Evolutionary conservation across 2,888 invertebrate genomes (phyloP), one percentile per base, ranked within the genome.

Genomic region (Xanthorhoe designata): DNA sequence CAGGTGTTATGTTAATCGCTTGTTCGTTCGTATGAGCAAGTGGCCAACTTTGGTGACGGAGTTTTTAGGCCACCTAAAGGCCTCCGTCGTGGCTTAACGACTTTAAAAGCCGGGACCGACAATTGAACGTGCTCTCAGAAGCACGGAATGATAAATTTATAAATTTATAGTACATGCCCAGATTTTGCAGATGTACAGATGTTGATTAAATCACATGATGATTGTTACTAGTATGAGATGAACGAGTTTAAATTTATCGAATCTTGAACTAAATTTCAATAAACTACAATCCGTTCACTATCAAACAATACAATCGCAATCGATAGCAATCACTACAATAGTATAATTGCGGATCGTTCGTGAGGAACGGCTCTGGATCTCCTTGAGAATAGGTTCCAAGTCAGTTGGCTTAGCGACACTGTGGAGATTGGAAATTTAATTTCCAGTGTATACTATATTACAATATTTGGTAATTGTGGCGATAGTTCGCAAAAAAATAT

Each of bases 341-440:
- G 64, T 56, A 45, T 63, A 64, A 63, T 60, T 62, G 70, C 64
- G 68, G 79, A 73, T 82, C 88, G 84, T 80, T 88, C 85, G 83
- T 78, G 85, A 82, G 84, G 85, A 89, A 89, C 90, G 83, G 68
- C 70, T 77, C 84, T 77, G 73, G 89, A 72, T 88, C 80, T 85
- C 89, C 89, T 89, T 88, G 64, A 61, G 32, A 32, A 7, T 32
- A 32, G 74, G 47, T 47, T 71, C 77, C 77, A 71, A 76, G 80
- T 78, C 81, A 87, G 83, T 86, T 67, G 66, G 55, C 70, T 78
- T 74, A 69, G 73, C 69, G 76, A 69, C 80, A 73, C 75, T 76
- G 74, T 24, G 9, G 32, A 45, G 66, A 35, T 47, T 49, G 24
- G 55, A 9, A 52, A 56, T 51, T 35, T 47, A 47, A 4, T 10